Evolutionary conservation across 2,113 vertebrate species (phyloP), one percentile per base, ranked within the genome.

Genomic region (Nestor notabilis): DNA sequence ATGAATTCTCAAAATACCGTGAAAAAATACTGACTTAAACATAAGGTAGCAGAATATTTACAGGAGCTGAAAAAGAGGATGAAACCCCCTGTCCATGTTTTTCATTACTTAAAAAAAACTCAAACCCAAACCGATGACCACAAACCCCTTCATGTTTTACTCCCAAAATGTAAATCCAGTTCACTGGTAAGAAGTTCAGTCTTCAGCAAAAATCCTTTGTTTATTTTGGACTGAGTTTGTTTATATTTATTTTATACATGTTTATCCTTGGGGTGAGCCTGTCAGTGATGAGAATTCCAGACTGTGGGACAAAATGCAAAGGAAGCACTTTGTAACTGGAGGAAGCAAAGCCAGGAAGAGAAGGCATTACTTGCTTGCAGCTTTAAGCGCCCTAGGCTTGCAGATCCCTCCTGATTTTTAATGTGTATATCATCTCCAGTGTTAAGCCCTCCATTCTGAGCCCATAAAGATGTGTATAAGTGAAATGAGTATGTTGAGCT

Each of bases 141-240:
- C 19, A 39, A 72, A 82, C 20, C 16, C 8, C 8, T 61, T 27
- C 50, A 31, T 76, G 83, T 84, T 90, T 91, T 77, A 70, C 27
- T 93, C 37, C n/a, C 46, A 68, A 95, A 92, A 96, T 25, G 17
- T 70, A 92, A 66, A 87, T 66, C 64, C n/a, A 44, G 31, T 47
- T 87, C 50, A 94, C 46, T 87, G 80, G 77, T 90, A 69, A 91
- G 88, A 95, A 96, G 83, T 58, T 94, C 81, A 90, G 71, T 92
- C 82, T 94, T 95, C 66, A 94, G 91, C 91, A 90, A 65, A 96
- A 95, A 58, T 71, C 68, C 58, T 70, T 20, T 21, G 78, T 44
- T 91, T 87, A 58, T 80, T 95, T 95, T 97, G 93, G 89, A 35
- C 29, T n/a, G 9, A 50, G 60, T 79, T 93, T 88, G 17, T 65